phyloP scores from a whole-genome alignment of 2,888 invertebrate species.

The Amiota minor region DNA sequence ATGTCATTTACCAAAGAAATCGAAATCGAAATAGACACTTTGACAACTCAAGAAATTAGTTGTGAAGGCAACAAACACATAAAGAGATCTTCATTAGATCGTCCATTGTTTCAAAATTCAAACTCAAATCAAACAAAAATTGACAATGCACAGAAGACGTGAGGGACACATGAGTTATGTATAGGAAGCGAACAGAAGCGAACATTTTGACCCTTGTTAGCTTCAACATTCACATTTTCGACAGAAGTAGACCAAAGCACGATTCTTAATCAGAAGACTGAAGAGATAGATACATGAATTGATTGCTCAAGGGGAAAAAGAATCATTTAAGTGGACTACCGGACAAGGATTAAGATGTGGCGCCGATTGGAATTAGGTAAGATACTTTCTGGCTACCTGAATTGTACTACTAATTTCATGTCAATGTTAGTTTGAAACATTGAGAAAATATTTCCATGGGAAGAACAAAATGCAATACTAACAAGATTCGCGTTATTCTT shows the following conservation, averaged over 20 bases:
- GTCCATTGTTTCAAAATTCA: slow-evolving; percentile 9
- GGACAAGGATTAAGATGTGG: background rate
- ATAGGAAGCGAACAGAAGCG: too few relatives aligned
- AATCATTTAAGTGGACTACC: slow-evolving; percentile 20
- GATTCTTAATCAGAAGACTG: background rate
- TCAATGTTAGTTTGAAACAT: background rate
- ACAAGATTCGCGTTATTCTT: too few relatives aligned
- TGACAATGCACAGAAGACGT: too few relatives aligned
- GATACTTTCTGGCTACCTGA: background rate
- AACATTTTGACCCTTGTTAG: slow-evolving; percentile 12
- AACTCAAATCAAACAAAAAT: background rate
- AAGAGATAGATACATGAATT: too few relatives aligned
- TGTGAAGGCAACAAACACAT: background rate
- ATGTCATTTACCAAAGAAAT: background rate
- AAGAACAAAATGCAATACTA: background rate
- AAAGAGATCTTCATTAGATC: slow-evolving; percentile 8
- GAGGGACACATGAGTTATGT: too few relatives aligned
- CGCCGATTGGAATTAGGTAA: background rate
- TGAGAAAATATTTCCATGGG: background rate
- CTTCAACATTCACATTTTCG: background rate
- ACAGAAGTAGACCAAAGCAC: background rate
- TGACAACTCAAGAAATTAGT: background rate
- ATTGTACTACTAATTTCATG: background rate
- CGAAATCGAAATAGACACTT: background rate
- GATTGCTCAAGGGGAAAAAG: background rate